Conservation (phyloP, 2,888 invertebrate species). For the Heliothis peltigera region DNA sequence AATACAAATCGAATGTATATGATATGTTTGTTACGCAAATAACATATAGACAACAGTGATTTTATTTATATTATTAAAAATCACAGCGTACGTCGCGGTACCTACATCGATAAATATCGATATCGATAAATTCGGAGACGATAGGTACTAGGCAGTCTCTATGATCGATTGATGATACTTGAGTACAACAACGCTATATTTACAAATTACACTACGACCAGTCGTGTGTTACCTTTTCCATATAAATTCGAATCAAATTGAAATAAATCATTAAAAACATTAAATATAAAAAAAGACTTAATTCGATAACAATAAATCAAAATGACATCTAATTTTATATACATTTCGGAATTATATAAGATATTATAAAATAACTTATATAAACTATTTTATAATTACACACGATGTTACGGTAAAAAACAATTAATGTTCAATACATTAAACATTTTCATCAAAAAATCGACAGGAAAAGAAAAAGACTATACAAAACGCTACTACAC, state of each 20-base stretch:
- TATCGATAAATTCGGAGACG: constrained; percentile 53
- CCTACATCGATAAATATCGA: constrained; percentile 22
- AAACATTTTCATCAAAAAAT: constrained; percentile 15
- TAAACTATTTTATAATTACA: constrained; percentile 44
- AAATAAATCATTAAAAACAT: constrained; percentile 34
- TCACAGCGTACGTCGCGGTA: constrained; percentile 52
- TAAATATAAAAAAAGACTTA: constrained; percentile 33
- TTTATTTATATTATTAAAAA: constrained; percentile 52
- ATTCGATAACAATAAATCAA: constrained; percentile 29
- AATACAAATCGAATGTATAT: constrained; percentile 50
- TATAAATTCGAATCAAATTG: constrained; percentile 43
- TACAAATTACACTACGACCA: constrained; percentile 40
- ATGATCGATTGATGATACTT: constrained; percentile 47
- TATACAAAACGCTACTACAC: constrained; percentile 7
- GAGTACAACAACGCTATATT: constrained; percentile 45
- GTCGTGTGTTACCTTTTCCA: constrained; percentile 25
- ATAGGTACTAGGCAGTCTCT: constrained; percentile 62
- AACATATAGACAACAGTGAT: constrained; percentile 59
- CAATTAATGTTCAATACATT: constrained; percentile 4
- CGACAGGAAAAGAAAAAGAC: constrained; percentile 17
- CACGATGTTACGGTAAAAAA: constrained; percentile 28
- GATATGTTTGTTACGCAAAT: constrained; percentile 65
- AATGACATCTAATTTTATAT: constrained; percentile 52
- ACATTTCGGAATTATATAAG: constrained; percentile 50
- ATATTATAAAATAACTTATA: constrained; percentile 42